These are phyloP conservation scores for Chitala chitala DNA, from an alignment of 2,113 vertebrate species.

Conservation along the genomic window DNA sequence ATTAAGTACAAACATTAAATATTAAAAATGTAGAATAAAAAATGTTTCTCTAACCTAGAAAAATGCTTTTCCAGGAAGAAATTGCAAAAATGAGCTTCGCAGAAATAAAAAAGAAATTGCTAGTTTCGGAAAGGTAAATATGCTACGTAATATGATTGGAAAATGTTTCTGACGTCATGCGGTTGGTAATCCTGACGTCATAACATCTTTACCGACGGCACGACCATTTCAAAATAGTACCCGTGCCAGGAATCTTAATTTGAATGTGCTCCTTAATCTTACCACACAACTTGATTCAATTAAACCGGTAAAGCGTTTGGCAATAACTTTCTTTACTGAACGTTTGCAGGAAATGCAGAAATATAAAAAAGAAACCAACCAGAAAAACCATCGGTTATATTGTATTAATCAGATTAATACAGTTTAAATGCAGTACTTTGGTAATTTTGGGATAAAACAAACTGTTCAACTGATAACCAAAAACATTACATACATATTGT, in stretches of 20 bases:
- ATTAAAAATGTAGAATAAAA: not conserved
- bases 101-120: not conserved
- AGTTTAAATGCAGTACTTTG: not conserved
- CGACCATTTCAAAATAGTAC: not conserved
- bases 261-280: too few species aligned
- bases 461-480: not conserved
- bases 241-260: too few species aligned
- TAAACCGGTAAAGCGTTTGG: too few species aligned
- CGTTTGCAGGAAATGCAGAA: not conserved
- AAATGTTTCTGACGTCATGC: not conserved
- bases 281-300: too few species aligned
- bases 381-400: not conserved
- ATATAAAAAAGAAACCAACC: not conserved
- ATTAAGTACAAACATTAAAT: constrained; percentile 11
- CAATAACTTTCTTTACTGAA: too few species aligned
- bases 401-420: not conserved
- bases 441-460: not conserved
- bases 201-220: not conserved
- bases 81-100: too few species aligned
- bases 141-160: not conserved
- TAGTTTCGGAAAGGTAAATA: not conserved
- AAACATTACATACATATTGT: not conserved
- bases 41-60: too few species aligned
- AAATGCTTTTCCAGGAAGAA: too few species aligned
- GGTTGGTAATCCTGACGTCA: not conserved